A percentile compares a stretch with the other conserved stretches of the same genome.
phyloP scores from a whole-genome alignment of 1,140 invertebrate species.

The Rhagoletis zephyria region DNA sequence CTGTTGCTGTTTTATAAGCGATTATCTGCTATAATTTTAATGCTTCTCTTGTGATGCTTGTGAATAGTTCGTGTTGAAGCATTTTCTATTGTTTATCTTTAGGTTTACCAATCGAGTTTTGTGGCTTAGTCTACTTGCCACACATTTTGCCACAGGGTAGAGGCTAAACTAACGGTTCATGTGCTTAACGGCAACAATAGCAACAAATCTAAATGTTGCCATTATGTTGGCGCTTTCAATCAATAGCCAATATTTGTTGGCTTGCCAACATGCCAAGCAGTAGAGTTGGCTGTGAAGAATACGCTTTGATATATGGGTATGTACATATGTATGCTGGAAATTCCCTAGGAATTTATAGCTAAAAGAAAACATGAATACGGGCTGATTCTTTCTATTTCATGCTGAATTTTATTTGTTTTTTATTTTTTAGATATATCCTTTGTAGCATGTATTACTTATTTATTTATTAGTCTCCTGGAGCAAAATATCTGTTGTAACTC shows the following conservation, averaged over 20 bases:
- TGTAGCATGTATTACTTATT: no score
- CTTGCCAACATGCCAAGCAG: constrained; percentile 13
- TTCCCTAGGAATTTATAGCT: no score
- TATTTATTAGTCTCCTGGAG: no score
- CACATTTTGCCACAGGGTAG: constrained; percentile 47
- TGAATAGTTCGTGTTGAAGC: constrained; percentile 5
- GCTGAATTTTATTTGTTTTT: no score
- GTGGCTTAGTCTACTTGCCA: constrained; percentile 33
- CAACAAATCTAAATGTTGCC: constrained; percentile 22
- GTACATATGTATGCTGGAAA: no score
- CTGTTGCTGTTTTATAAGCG: constrained; percentile 17
- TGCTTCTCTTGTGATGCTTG: constrained; percentile 23
- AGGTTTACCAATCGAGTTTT: constrained; percentile 20
- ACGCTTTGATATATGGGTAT: no score
- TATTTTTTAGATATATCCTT: no score
- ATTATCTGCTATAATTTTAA: constrained; percentile 39
- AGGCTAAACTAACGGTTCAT: constrained; percentile 48
- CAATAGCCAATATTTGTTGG: constrained; percentile 15
- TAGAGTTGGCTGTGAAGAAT: background rate
- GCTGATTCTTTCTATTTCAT: no score
- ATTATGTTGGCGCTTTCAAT: constrained; percentile 49
- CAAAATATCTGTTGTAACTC: no score
- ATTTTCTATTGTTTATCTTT: constrained; percentile 31
- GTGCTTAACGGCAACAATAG: constrained; percentile 49
- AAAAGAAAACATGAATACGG: no score